Base-by-base conservation (phyloP, 1,140 invertebrate species). In the Orius insidiosus region DNA sequence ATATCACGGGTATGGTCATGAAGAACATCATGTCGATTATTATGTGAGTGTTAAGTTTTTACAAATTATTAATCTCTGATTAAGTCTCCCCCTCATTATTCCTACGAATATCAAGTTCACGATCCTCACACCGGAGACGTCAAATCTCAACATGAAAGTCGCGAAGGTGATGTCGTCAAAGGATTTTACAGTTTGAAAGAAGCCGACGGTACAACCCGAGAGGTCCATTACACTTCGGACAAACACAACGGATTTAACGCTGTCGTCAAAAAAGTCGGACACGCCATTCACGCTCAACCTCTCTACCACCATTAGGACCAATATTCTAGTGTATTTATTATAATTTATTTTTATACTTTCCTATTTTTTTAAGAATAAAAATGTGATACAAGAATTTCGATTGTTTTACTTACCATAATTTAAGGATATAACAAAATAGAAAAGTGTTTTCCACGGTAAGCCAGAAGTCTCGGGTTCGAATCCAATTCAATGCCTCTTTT, bases 151-250 rank as follows among this genome's bases (percentile, higher is more conserved):
- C 30, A 50, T 15, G 52, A 55, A 38, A 31, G 31, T 9, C 34
- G 53, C 9, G 44, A 54, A 10, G 48, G 53, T 24, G 53, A 45
- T 11, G 39, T 24, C 14, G 30, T 54, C 30, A 44, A 46, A 9
- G 54, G 53, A 1, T 40, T 49, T 5, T 55, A 54, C 46, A 48
- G 39, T 8, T 19, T 54, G 9, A 45, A 46, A 24, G 47, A 53
- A 32, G 40, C 52, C 16, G 54, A 55, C 41, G 53, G 53, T 19
- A 32, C 31, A 8, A 40, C 47, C 16, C 32, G 51, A 8, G 46
- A 32, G 15, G 53, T 55, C 35, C 51, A 45, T 5, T 55, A 55
- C 45, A 41, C 46, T 7, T 53, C 53, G 18, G 53, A 55, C 44
- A 42, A 47, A 8, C 8, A 13, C 5, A 34, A 50, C 8, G 53